A percentile compares a stretch with the other conserved stretches of the same genome.
Conservation (phyloP, 2,797 vertebrate genomes). For the Lutjanus campechanus region DNA sequence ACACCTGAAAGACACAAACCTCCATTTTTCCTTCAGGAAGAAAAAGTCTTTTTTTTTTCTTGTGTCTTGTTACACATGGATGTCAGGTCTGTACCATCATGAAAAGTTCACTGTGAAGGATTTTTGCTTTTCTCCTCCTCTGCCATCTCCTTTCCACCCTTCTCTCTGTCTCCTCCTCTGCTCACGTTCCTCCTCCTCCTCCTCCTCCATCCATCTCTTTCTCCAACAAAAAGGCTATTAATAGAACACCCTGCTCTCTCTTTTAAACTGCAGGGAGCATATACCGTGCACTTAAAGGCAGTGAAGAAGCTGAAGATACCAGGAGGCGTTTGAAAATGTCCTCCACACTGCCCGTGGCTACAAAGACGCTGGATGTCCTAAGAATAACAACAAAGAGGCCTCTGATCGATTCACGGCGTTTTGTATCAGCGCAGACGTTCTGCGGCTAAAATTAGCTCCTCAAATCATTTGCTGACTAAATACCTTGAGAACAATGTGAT, state of each 20-base stretch:
- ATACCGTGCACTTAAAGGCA: slow-evolving; percentile 76
- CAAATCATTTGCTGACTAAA: slow-evolving; percentile 66
- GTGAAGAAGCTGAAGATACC: slow-evolving; percentile 74
- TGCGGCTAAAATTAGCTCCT: slow-evolving; percentile 72
- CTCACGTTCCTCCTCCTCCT: slow-evolving; percentile 53
- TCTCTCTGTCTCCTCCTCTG: slow-evolving; percentile 57
- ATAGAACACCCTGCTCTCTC: slow-evolving; percentile 74
- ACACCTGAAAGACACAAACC: background rate
- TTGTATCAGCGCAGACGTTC: slow-evolving; percentile 57
- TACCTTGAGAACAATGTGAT: slow-evolving; percentile 25
- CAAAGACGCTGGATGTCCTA: slow-evolving; percentile 71
- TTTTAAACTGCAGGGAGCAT: slow-evolving; percentile 76
- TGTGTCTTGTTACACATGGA: slow-evolving; percentile 10
- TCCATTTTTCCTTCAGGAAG: background rate
- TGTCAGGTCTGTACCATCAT: slow-evolving; percentile 13
- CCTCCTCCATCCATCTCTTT: slow-evolving; percentile 64
- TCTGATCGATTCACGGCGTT: slow-evolving; percentile 76
- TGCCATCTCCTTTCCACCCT: slow-evolving; percentile 56
- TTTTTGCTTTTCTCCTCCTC: slow-evolving; percentile 30
- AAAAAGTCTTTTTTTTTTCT: background rate
- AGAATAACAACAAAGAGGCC: slow-evolving; percentile 81
- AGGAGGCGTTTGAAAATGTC: slow-evolving; percentile 77
- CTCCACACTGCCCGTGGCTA: slow-evolving; percentile 70
- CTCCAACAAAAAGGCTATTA: slow-evolving; percentile 81
- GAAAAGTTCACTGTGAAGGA: slow-evolving; percentile 42